Evolutionary conservation across 2,888 invertebrate genomes (phyloP).

Genomic region (Cosmia trapezina): DNA sequence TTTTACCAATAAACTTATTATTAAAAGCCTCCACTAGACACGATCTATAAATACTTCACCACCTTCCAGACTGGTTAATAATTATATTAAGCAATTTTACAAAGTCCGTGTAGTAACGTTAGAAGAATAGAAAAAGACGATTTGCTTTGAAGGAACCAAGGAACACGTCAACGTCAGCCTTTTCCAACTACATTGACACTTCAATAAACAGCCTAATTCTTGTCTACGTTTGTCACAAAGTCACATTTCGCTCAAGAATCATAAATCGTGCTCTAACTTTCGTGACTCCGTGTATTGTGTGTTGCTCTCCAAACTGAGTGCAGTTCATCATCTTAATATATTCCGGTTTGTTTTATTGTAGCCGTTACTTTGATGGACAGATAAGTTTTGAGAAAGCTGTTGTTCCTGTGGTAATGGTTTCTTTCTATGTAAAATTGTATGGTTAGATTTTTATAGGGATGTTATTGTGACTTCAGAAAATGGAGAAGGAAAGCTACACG

Average conservation of each 20-base stretch:
- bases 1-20: background rate
- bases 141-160: background rate
- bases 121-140: background rate
- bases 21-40: background rate
- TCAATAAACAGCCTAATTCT: slow-evolving; percentile 33
- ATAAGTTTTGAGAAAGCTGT: slow-evolving; percentile 67
- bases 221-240: slow-evolving; percentile 53
- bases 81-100: background rate
- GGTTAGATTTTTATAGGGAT: slow-evolving; percentile 12
- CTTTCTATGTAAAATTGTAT: slow-evolving; percentile 39
- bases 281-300: slow-evolving; percentile 72
- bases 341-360: slow-evolving; percentile 74
- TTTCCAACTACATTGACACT: slow-evolving; percentile 23
- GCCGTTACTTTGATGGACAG: slow-evolving; percentile 71
- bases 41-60: background rate
- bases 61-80: background rate
- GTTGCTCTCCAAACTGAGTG: slow-evolving; percentile 67
- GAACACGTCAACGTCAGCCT: background rate
- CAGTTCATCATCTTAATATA: slow-evolving; percentile 73
- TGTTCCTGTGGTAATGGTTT: slow-evolving; percentile 55
- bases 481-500: too few species aligned
- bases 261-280: slow-evolving; percentile 71
- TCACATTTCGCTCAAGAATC: slow-evolving; percentile 30
- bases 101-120: background rate
- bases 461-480: too few species aligned